Base-by-base conservation (phyloP, 2,888 invertebrate genomes). In the Bhutanitis thaidina region DNA sequence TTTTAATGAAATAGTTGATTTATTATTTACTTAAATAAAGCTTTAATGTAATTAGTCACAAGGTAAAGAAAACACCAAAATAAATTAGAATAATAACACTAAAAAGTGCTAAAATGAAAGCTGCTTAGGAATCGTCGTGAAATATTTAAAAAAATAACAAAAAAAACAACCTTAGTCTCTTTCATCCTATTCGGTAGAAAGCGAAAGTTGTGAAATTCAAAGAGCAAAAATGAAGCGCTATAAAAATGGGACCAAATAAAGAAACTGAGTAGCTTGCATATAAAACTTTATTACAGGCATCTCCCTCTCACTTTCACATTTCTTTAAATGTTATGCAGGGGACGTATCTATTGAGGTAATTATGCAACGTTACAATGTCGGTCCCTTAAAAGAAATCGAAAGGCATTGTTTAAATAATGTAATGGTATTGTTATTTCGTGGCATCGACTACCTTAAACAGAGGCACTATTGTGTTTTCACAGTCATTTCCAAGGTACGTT, bases 301-400 rank as follows among this genome's bases (percentile, higher is more conserved):
- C 43, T 56, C 54, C 57, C 50, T 53, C 56, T 79, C 67, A 80
- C 84, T 84, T 84, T 85, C 80, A 73, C 75, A 71, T 71, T 77
- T 73, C 69, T 71, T 67, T 54, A 65, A 67, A 66, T 57, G 55
- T 53, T 38, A 43, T 52, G 48, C 35, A 52, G 39, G 54, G 46
- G 48, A 49, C 53, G 52, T 43, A 56, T 54, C 55, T 54, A 52
- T 58, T 56, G 53, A 51, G 39, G 58, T 58, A 58, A 60, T 61
- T 64, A 64, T 64, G 64, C 63, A 66, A 65, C 56, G 54, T 49
- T 53, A 59, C 56, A 58, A 56, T 55, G 47, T 51, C 50, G 54
- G 54, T 54, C 55, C 61, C 59, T 57, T 59, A 54, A 53, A 52
- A 47, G 43, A 44, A 40, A 47, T 51, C 46, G 38, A 38, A 53